A percentile compares a stretch with the other conserved stretches of the same genome.
phyloP scores from a whole-genome alignment of 2,888 invertebrate genomes.

The Leptinotarsa rubiginosa region DNA sequence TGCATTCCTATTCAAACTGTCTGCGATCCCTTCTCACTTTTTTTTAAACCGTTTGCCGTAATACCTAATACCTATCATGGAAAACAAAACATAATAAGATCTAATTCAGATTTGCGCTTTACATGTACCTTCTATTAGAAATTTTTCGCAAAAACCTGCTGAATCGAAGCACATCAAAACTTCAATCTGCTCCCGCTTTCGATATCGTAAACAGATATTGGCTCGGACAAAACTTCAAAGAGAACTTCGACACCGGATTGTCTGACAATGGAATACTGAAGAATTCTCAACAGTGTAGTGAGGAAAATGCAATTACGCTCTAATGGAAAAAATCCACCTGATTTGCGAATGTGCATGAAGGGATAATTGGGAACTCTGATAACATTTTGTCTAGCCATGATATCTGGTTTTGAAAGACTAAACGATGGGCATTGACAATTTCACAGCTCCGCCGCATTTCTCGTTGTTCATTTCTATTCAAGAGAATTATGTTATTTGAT shows the following conservation, averaged over 20 bases:
- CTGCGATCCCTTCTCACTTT: no score
- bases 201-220: neutral
- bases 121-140: no score
- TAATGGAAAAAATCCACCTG: neutral
- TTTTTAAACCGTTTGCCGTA: no score
- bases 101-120: no score
- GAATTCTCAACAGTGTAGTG: neutral
- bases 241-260: neutral
- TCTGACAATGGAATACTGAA: conserved; percentile 7
- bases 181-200: neutral
- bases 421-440: neutral
- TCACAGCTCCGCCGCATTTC: no score
- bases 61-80: no score
- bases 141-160: no score
- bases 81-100: no score
- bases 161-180: neutral
- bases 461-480: no score
- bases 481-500: no score
- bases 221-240: conserved; percentile 1
- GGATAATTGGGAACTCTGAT: neutral
- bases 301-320: neutral
- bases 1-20: no score
- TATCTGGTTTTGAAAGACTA: neutral
- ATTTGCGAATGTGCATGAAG: neutral
- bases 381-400: neutral